Percentiles rank a stretch among this genome's conserved stretches.
These are phyloP conservation scores for Beroe forskalii DNA, from an alignment of 37 sponge, comb jelly and placozoan genomes.

Conservation along the genomic window DNA sequence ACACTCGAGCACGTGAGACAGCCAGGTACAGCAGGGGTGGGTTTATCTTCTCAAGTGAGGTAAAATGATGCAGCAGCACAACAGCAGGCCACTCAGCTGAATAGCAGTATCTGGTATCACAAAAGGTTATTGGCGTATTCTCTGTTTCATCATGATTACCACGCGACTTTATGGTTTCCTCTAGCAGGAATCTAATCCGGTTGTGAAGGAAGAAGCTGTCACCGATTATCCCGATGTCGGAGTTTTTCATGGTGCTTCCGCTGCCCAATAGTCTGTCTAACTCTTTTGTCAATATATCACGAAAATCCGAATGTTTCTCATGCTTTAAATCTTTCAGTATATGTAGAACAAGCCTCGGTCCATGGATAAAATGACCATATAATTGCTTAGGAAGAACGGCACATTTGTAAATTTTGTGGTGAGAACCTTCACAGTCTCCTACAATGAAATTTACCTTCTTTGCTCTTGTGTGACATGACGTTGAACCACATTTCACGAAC, in stretches of 20 bases:
- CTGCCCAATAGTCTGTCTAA: not conserved
- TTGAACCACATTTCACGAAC: too few species aligned
- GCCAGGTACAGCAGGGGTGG: not conserved
- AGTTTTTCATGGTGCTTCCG: not conserved
- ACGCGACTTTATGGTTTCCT: not conserved
- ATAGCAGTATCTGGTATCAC: not conserved
- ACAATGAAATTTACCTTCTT: too few species aligned
- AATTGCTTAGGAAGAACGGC: not conserved
- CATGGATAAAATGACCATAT: not conserved
- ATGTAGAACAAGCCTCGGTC: not conserved
- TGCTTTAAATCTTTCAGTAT: not conserved
- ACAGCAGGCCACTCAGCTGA: conserved; percentile 21
- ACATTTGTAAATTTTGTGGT: too few species aligned
- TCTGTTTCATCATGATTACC: not conserved
- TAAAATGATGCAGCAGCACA: not conserved
- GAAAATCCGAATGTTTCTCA: too few species aligned
- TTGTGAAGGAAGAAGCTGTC: not conserved
- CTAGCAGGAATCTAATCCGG: not conserved
- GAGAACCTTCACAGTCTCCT: too few species aligned
- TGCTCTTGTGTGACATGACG: too few species aligned
- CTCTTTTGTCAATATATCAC: not conserved
- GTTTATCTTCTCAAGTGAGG: not conserved
- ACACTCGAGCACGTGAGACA: not conserved
- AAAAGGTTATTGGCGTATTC: not conserved
- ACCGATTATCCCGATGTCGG: not conserved